A percentile compares a stretch with the other conserved stretches of the same genome.
These are phyloP conservation scores for Virgularia gustaviana DNA, from an alignment of 92 coral and sea anemone genomes.

Conservation along the genomic window DNA sequence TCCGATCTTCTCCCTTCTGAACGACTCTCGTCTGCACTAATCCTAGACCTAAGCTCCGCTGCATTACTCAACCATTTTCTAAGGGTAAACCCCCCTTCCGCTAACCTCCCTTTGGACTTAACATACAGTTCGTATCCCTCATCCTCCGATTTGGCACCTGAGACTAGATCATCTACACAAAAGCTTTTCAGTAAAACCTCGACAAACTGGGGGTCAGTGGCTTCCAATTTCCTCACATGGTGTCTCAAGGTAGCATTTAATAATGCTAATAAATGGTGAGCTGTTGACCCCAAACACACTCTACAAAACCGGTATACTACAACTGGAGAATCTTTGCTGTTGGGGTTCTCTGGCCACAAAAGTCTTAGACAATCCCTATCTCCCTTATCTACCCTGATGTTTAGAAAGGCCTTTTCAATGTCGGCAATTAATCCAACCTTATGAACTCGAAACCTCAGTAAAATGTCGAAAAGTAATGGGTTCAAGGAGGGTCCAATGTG, in stretches of 20 bases:
- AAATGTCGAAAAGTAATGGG: constrained; percentile 40
- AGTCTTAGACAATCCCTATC: constrained; percentile 42
- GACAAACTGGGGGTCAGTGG: constrained; percentile 46
- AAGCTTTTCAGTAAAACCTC: constrained; percentile 24
- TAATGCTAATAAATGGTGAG: constrained; percentile 48
- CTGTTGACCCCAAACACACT: constrained; percentile 43
- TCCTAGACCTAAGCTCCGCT: neutral
- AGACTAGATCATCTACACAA: constrained; percentile 47
- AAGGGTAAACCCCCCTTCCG: constrained; percentile 1
- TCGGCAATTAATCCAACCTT: constrained; percentile 37
- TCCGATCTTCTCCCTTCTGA: neutral
- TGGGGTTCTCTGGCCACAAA: constrained; percentile 43
- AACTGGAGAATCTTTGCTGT: constrained; percentile 8
- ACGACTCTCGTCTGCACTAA: neutral
- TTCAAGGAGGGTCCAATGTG: constrained; percentile 17
- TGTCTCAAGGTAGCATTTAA: constrained; percentile 46
- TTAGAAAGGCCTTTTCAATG: constrained; percentile 49
- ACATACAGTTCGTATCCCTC: constrained; percentile 7
- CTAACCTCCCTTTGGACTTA: constrained; percentile 3
- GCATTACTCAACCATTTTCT: constrained; percentile 14
- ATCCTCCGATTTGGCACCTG: constrained; percentile 4
- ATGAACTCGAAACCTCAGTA: constrained; percentile 32
- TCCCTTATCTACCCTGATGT: constrained; percentile 22
- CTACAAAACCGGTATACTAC: constrained; percentile 40
- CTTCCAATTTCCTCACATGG: constrained; percentile 25